Evolutionary conservation across 2,113 vertebrate genomes (phyloP).

Genomic region (Thomomys bottae): DNA sequence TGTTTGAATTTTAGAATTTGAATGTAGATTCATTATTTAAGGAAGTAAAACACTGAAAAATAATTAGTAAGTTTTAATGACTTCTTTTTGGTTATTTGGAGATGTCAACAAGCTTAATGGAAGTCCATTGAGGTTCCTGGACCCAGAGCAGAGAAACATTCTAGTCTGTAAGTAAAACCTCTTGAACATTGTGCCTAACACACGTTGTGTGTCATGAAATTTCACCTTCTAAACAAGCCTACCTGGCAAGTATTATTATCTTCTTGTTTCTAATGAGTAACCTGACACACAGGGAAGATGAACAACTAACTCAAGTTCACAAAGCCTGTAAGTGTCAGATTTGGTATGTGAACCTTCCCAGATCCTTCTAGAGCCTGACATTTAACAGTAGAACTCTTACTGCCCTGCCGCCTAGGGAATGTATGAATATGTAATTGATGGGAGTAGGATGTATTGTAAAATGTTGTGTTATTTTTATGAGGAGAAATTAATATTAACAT

Average conservation of each 20-base stretch:
- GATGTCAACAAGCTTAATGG: rapidly evolving
- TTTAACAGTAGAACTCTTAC: not conserved
- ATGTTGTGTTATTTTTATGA: constrained; percentile 35
- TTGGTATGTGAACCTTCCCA: not conserved
- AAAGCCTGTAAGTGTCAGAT: not conserved
- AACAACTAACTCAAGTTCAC: not conserved
- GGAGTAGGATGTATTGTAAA: not conserved
- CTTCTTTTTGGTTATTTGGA: not conserved
- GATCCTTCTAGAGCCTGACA: not conserved
- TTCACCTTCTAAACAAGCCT: not conserved
- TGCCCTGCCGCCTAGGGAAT: not conserved
- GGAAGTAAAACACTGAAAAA: not conserved
- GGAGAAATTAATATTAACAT: not conserved
- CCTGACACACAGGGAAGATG: not conserved
- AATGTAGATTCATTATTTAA: not conserved
- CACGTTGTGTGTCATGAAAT: not conserved
- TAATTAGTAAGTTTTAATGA: not conserved
- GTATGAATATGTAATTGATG: constrained; percentile 11
- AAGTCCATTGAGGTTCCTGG: not conserved
- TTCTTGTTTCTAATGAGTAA: not conserved
- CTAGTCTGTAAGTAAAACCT: not conserved
- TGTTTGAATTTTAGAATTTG: not conserved
- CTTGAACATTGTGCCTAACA: not conserved
- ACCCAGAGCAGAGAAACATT: not conserved
- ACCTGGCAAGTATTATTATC: not conserved